phyloP scores from a whole-genome alignment of 1,140 invertebrate genomes.

The Atta cephalotes region DNA sequence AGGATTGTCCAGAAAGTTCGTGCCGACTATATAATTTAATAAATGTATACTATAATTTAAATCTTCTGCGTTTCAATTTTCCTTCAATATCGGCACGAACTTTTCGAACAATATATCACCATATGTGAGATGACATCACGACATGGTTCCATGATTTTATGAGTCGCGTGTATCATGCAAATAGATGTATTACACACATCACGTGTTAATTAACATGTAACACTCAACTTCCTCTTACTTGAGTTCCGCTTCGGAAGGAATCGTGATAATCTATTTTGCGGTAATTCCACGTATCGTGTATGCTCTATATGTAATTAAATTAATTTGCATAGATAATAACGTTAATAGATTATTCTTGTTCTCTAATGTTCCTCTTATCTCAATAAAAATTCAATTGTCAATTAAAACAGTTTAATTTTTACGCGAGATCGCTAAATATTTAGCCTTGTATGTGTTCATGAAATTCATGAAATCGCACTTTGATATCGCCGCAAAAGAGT shows the following conservation, averaged over 20 bases:
- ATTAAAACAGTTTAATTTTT: not conserved
- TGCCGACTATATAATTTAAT: no score
- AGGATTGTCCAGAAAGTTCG: no score
- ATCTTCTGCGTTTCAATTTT: no score
- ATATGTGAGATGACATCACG: not conserved
- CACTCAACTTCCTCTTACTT: not conserved
- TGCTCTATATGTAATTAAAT: not conserved
- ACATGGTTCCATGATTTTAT: conserved; percentile 29
- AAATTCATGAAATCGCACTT: not conserved
- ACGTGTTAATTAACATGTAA: conserved; percentile 53
- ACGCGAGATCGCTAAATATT: not conserved
- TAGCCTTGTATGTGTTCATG: not conserved
- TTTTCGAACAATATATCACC: no score
- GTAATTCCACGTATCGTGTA: not conserved
- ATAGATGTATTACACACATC: not conserved
- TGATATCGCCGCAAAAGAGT: not conserved
- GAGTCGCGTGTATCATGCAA: conserved; percentile 15
- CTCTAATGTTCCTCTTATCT: not conserved
- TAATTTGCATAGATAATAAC: not conserved
- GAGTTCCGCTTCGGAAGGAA: conserved; percentile 6
- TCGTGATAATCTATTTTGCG: conserved; percentile 22
- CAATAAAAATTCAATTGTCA: not conserved
- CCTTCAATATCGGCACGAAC: no score
- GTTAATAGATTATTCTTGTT: not conserved
- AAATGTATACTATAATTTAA: no score